A percentile compares a stretch with the other conserved stretches of the same genome.
phyloP scores from a whole-genome alignment of 2,797 vertebrate species.

The Anguilla megastoma region DNA sequence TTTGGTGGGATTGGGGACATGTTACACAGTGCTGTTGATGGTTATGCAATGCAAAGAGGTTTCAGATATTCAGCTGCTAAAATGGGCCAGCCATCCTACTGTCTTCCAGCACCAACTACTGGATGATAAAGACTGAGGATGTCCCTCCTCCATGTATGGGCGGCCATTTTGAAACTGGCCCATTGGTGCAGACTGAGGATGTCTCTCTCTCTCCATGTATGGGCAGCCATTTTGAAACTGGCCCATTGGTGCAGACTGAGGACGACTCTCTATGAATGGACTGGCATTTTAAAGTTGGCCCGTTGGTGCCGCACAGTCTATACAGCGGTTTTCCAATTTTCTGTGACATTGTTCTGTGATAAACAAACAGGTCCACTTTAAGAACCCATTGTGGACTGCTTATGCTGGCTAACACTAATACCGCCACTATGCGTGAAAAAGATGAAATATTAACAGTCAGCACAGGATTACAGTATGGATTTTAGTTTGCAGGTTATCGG shows the following conservation, averaged over 20 bases:
- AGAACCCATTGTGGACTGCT: neutral
- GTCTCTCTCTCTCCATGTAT: neutral
- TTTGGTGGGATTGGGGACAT: conserved; percentile 14
- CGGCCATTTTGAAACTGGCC: neutral
- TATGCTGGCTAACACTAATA: neutral
- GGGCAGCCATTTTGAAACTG: neutral
- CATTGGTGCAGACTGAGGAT: neutral
- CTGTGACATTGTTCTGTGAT: neutral
- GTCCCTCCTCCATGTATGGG: neutral
- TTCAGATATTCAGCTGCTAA: neutral
- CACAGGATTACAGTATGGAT: neutral
- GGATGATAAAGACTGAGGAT: neutral
- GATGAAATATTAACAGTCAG: neutral
- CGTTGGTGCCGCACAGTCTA: neutral
- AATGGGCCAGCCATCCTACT: neutral
- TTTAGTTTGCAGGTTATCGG: neutral
- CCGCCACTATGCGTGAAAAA: neutral
- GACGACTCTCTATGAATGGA: neutral
- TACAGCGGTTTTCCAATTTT: neutral
- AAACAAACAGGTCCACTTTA: neutral
- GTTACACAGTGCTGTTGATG: neutral
- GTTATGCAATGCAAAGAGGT: neutral
- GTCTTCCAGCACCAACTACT: neutral
- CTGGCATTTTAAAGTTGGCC: neutral
- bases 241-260: neutral